Base-by-base conservation (phyloP, 2,113 vertebrate species). In the Chionis minor region DNA sequence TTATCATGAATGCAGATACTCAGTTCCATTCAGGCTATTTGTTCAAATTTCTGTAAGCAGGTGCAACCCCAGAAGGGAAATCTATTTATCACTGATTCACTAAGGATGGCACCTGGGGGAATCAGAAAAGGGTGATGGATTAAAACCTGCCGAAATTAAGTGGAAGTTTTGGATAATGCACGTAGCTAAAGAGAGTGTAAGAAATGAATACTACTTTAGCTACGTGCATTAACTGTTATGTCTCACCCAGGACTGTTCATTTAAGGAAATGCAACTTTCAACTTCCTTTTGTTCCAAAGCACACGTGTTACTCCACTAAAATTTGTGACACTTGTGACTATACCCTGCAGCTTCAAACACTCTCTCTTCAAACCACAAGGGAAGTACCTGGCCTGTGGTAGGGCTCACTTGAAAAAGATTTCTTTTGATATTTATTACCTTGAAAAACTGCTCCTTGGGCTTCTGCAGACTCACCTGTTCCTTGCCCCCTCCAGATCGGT, bases 141-240 rank as follows among this genome's bases (percentile, higher is more conserved):
- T 88, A 72, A 89, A 89, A 80, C 14, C 24, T 26, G 22, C 19
- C 78, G 32, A 63, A 93, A 86, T 30, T 54, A 66, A 51, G 2
- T 55, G 55, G 38, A 71, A 62, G 30, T 21, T 71, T 45, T 83
- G 38, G 14, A 33, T 90, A 15, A 40, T 15, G 5, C 28, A 59
- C 0, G 0, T 12, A 83, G n/a, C 19, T 83, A 69, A 93, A 56
- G 0, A 26, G 32, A 58, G 69, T 8, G 2, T 54, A 71, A 78
- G 17, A 82, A 83, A 83, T 6, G 1, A 5, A 6, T 58, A 9
- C 12, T 75, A 22, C 32, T 89, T 63, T 6, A 33, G 23, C 18
- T 47, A n/a, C 17, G 23, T 44, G 17, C 26, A 32, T 35, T 20
- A 74, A 38, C 27, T 5, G 2, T 14, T 15, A 27, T 11, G 9